phyloP scores from a whole-genome alignment of 2,113 vertebrate genomes.

The Ibidorhyncha struthersii region DNA sequence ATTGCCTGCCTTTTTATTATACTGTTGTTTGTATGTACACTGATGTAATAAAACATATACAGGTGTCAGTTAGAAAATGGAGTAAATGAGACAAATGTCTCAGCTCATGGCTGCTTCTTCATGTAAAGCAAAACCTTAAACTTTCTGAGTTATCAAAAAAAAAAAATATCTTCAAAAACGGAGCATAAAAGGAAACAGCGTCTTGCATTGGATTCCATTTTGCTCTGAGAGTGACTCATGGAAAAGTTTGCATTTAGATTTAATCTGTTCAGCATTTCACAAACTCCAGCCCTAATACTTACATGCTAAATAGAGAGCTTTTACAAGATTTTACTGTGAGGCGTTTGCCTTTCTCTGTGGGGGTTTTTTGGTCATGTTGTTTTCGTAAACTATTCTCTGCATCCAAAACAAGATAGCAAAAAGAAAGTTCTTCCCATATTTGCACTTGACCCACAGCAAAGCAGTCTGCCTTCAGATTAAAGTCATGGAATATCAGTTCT shows the following conservation, averaged over 20 bases:
- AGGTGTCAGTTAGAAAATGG: background rate
- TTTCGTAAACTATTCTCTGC: background rate
- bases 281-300: background rate
- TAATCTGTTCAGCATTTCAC: background rate
- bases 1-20: background rate
- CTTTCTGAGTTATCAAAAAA: background rate
- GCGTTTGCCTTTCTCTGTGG: background rate
- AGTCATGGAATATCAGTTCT: background rate
- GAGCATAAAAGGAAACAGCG: background rate
- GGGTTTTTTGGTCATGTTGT: fast-evolving
- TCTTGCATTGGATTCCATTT: background rate
- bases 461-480: background rate
- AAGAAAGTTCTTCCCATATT: background rate
- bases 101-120: background rate
- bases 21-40: background rate
- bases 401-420: background rate
- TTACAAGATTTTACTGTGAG: background rate
- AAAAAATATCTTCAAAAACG: background rate
- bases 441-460: background rate
- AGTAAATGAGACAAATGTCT: background rate
- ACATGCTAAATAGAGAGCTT: background rate
- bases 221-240: background rate
- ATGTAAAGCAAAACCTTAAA: background rate
- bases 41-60: background rate
- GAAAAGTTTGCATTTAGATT: background rate